Evolutionary conservation across 2,888 invertebrate species (phyloP), one percentile per base, ranked within the genome.

Genomic region (Nomada lathburiana): DNA sequence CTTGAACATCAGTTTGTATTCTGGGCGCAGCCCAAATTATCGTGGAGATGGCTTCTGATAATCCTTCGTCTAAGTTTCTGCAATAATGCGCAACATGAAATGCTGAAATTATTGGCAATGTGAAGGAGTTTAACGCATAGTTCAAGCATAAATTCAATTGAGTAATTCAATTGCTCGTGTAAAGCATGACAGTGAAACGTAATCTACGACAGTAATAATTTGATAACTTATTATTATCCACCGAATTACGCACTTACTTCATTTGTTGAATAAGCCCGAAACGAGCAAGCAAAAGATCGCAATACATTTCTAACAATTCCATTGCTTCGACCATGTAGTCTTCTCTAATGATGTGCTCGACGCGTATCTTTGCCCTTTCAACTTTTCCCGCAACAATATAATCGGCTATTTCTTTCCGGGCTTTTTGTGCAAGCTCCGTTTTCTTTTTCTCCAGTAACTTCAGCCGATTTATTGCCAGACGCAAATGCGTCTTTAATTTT

Each of bases 241-340:
- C 7, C 10, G 2, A 60, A 13, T 36, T 0, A n/a, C 23, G 20
- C 26, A 91, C 94, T 93, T 96, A 98, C 95, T 98, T 98, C 98
- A 98, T 98, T 94, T 99, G 98, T 59, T 98, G 98, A 72, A 99
- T 96, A 13, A 99, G 95, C 0, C 99, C 99, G 94, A 99, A 99
- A 90, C 99, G 96, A 0, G 99, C 99, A 72, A 99, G 94, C 62
- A 99, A 94, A 70, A 99, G 95, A 94, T 99, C 99, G 94, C 99
- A 99, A 93, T 98, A 99, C 99, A 99, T 99, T 95, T 99, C 99
- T 0, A 99, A 96, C 79, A 99, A 96, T 95, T 99, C 99, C 97
- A 99, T 98, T 0, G 99, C 99, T 94, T 99, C 99, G 3, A 99
- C 99, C 94, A 99, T 95, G 94, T 99, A 99, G 94, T 99, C 99